A percentile compares a stretch with the other conserved stretches of the same genome.
These are phyloP conservation scores for Cottoperca gobio DNA, from an alignment of 2,797 vertebrate species.

Conservation along the genomic window DNA sequence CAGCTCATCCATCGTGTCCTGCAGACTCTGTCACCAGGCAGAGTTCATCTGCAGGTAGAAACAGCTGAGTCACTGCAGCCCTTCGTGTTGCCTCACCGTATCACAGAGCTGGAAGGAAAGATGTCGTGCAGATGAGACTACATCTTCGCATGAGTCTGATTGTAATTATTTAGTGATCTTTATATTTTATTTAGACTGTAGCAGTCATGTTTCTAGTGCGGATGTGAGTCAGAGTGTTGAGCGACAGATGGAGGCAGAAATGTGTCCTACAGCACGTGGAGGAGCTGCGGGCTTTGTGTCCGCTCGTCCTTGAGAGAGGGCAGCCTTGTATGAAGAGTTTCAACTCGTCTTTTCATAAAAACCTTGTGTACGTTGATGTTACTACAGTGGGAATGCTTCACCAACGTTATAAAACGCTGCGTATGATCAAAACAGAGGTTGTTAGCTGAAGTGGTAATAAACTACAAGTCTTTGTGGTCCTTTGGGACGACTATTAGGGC, in stretches of 20 bases:
- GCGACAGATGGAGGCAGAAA: constrained; percentile 22
- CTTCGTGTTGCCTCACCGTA: constrained; percentile 5
- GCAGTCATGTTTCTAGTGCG: constrained; percentile 12
- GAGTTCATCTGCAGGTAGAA: constrained; percentile 57
- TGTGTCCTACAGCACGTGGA: constrained; percentile 3
- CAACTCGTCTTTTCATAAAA: not conserved
- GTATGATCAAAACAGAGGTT: not conserved
- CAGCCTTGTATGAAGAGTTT: not conserved
- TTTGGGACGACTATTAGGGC: constrained; percentile 17
- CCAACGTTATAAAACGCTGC: not conserved
- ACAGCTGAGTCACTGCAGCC: constrained; percentile 79
- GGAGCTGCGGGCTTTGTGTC: constrained; percentile 11
- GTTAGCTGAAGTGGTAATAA: constrained; percentile 36
- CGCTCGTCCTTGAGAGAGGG: constrained; percentile 39
- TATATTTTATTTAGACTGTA: not conserved
- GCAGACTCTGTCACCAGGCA: constrained; percentile 74
- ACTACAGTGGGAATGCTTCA: not conserved
- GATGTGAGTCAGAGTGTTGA: constrained; percentile 18
- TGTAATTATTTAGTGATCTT: not conserved
- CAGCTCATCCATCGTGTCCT: constrained; percentile 27
- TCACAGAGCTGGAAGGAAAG: not conserved
- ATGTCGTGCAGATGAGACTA: not conserved
- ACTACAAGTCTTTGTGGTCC: constrained; percentile 32
- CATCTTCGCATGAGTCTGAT: not conserved
- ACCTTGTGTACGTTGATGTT: not conserved